Evolutionary conservation across 2,113 vertebrate species (phyloP), one percentile per base, ranked within the genome.

Genomic region (Dicrurus megarhynchus): DNA sequence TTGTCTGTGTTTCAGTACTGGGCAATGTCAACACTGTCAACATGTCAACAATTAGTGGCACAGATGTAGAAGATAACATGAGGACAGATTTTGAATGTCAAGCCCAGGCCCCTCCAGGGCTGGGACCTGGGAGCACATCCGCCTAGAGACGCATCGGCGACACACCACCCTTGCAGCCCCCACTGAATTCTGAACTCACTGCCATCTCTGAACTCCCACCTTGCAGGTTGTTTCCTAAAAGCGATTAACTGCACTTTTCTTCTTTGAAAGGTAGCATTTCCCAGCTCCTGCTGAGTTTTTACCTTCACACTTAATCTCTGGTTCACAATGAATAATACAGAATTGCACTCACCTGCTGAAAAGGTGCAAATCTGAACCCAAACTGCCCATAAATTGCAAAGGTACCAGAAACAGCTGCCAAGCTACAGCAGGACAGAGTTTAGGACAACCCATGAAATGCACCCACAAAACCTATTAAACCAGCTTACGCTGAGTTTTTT

Each of bases 11-110:
- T 59, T 81, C 52, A 47, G 53, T 37, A 78, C 17, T 16, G 35
- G 39, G 68, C 86, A 93, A 90, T 84, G 86, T 84, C 84, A 93
- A 49, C 69, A 60, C 47, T 93, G 80, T 92, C 87, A 93, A 81
- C 84, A n/a, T 11, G 41, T 84, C 75, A 95, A 64, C 73, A 84
- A 64, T 52, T 35, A 12, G 11, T 70, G 69, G 84, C 80, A 87
- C 13, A 84, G 73, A 95, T 71, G 47, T 42, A 27, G 56, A 92
- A 91, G 65, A 89, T 75, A 95, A 68, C 60, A 87, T 0, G 1
- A 71, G 69, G 80, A 70, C 52, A 81, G 89, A 59, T 74, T 95
- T 41, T 67, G 68, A 93, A 74, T 89, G 80, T 87, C 73, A 92
- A 13, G 9, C 32, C 24, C 59, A 39, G 67, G 37, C 15, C 50